phyloP scores from a whole-genome alignment of 2,797 vertebrate genomes.

The Acipenser oxyrinchus region DNA sequence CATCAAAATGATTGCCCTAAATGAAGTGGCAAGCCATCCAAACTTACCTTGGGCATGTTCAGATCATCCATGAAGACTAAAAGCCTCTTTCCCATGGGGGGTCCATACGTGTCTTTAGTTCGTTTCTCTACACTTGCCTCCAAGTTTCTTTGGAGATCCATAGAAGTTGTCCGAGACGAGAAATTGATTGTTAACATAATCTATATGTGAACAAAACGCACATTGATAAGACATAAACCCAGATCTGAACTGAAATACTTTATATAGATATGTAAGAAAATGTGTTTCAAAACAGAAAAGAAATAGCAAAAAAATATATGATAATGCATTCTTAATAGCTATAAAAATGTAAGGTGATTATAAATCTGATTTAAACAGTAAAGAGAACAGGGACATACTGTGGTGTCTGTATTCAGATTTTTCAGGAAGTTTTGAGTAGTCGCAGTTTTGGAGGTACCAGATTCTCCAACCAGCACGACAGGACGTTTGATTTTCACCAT shows the following conservation, averaged over 20 bases:
- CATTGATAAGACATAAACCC: neutral
- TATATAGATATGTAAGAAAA: neutral
- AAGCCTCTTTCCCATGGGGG: conserved; percentile 85
- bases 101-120: conserved; percentile 84
- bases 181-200: conserved; percentile 79
- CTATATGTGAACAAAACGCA: conserved; percentile 43
- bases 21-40: neutral
- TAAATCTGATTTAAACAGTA: neutral
- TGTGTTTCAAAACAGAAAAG: neutral
- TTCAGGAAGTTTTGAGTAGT: conserved; percentile 85
- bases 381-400: conserved; percentile 49
- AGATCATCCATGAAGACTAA: conserved; percentile 93
- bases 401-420: conserved; percentile 59
- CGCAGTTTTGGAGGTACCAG: conserved; percentile 92
- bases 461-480: conserved; percentile 84
- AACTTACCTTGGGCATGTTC: conserved; percentile 86
- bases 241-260: neutral
- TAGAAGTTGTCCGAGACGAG: conserved; percentile 89
- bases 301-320: neutral
- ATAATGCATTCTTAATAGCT: too few relatives aligned
- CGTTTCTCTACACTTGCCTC: conserved; percentile 90
- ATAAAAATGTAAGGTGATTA: too few relatives aligned
- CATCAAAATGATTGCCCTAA: neutral
- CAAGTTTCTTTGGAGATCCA: conserved; percentile 89
- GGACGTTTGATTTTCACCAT: conserved; percentile 82